Evolutionary conservation across 2,113 vertebrate genomes (phyloP).

Genomic region (Canis aureus): DNA sequence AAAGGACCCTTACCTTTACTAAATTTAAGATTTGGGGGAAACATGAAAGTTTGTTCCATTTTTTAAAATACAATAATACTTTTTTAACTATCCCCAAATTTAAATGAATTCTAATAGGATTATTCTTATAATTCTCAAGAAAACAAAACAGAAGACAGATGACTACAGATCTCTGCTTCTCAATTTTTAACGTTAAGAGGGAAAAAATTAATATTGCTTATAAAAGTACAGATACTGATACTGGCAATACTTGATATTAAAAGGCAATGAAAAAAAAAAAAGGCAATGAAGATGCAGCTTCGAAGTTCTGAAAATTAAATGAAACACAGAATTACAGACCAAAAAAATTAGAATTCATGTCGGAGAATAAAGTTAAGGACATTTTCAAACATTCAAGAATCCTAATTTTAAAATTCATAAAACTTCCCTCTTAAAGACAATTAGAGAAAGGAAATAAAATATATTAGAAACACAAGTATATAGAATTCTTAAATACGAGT

Average conservation of each 20-base stretch:
- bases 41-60: not conserved
- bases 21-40: not conserved
- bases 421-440: constrained; percentile 42
- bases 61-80: not conserved
- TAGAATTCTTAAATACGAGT: not conserved
- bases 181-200: constrained; percentile 13
- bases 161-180: not conserved
- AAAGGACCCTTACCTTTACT: not conserved
- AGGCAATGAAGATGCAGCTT: constrained; percentile 27
- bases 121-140: constrained; percentile 39
- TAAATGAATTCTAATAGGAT: constrained; percentile 28
- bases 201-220: not conserved
- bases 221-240: not conserved
- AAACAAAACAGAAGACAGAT: constrained; percentile 47
- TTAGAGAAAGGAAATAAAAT: not conserved
- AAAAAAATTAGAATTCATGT: not conserved
- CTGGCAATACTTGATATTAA: not conserved
- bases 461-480: not conserved
- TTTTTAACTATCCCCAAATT: constrained; percentile 34
- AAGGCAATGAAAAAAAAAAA: constrained; percentile 56
- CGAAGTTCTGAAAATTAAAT: constrained; percentile 47
- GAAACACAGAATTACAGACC: constrained; percentile 20
- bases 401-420: constrained; percentile 52
- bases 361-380: not conserved
- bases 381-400: constrained; percentile 35